These are phyloP conservation scores for Apocrypta bakeri DNA, from an alignment of 1,140 invertebrate genomes.

Conservation along the genomic window DNA sequence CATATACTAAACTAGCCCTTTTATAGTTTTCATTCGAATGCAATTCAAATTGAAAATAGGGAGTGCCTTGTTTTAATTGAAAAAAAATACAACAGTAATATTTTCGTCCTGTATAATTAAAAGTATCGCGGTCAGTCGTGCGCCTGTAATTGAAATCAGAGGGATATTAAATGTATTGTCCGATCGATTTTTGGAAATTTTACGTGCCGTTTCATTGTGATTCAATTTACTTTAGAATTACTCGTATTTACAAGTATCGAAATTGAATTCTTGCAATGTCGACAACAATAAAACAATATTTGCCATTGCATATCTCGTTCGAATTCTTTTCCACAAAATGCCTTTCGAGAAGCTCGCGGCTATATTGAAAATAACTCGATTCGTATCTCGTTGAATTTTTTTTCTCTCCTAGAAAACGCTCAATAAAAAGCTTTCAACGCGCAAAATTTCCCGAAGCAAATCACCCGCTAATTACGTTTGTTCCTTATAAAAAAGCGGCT, in stretches of 20 bases:
- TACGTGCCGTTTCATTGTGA: neutral
- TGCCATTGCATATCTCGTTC: too few species aligned
- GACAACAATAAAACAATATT: neutral
- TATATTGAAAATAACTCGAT: neutral
- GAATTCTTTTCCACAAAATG: neutral
- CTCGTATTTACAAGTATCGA: neutral
- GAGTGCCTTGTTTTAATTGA: too few species aligned
- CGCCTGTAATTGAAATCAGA: neutral
- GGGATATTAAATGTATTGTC: neutral
- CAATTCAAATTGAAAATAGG: too few species aligned
- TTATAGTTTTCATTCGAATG: too few species aligned
- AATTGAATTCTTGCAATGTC: neutral
- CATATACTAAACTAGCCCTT: too few species aligned
- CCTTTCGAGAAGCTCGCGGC: neutral
- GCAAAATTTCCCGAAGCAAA: neutral
- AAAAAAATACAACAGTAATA: too few species aligned
- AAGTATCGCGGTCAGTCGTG: neutral
- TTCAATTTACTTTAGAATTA: neutral
- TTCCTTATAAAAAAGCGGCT: too few species aligned
- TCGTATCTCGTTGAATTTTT: neutral
- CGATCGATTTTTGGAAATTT: neutral
- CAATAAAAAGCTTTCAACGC: neutral
- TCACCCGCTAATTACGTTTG: slow-evolving; percentile 23
- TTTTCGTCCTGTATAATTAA: neutral
- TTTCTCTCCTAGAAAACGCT: too few species aligned